Percentiles rank a stretch among this genome's conserved stretches.
Evolutionary conservation across 2,888 invertebrate species (phyloP).

Genomic region (Gasteruption jaculator): DNA sequence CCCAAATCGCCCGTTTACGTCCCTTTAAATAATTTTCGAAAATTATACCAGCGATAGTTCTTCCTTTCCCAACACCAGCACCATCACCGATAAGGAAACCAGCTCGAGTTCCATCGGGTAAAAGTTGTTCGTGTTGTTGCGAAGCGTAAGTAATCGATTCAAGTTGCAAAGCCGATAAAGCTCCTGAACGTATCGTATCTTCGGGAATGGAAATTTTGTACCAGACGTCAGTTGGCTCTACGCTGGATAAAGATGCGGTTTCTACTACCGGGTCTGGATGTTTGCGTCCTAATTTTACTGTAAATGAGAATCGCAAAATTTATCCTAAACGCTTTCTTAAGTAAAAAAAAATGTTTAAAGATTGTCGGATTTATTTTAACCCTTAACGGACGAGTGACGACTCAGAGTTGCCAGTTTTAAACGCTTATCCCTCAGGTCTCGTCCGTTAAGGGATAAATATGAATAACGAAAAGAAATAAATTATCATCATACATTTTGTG

Average conservation of each 20-base stretch:
- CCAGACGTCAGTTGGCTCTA: constrained; percentile 90
- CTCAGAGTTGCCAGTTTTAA: too few relatives aligned
- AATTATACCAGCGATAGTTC: constrained; percentile 97
- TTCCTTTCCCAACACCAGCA: constrained; percentile 95
- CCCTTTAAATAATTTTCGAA: constrained; percentile 95
- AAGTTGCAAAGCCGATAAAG: constrained; percentile 91
- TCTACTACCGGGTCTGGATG: constrained; percentile 99
- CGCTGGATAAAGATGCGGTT: constrained; percentile 94
- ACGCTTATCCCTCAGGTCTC: too few relatives aligned
- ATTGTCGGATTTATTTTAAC: constrained; percentile 1
- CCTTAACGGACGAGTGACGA: too few relatives aligned
- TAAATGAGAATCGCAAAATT: constrained; percentile 23
- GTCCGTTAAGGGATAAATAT: too few relatives aligned
- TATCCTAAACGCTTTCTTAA: neutral
- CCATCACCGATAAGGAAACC: constrained; percentile 98
- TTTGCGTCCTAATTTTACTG: constrained; percentile 87
- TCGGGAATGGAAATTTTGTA: constrained; percentile 81
- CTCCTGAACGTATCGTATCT: constrained; percentile 77
- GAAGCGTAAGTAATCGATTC: constrained; percentile 97
- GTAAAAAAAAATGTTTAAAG: constrained; percentile 5
- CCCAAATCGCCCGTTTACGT: constrained; percentile 94
- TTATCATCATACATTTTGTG: constrained; percentile 70
- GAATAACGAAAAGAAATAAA: neutral
- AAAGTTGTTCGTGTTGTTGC: constrained; percentile 89
- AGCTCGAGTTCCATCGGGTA: constrained; percentile 85